A percentile compares a stretch with the other conserved stretches of the same genome.
Conservation (phyloP, 2,888 invertebrate species). For the Andrena haemorrhoa region DNA sequence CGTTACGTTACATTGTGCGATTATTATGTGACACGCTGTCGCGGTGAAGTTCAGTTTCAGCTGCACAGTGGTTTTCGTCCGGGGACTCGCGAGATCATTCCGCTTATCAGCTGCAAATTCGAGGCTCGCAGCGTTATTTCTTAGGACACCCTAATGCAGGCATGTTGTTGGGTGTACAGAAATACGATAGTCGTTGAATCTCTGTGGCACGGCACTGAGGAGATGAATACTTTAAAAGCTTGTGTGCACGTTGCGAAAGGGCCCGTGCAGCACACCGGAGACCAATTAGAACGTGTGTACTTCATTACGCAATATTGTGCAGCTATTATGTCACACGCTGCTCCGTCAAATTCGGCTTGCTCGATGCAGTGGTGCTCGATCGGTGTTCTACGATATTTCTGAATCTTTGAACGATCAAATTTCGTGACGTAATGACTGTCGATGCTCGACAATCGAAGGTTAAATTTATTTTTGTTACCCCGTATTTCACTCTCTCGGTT, state of each 20-base stretch:
- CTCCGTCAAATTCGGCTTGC: background rate
- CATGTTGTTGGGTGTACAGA: background rate
- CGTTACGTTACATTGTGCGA: slow-evolving; percentile 39
- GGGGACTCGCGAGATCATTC: no score
- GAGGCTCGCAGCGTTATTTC: background rate
- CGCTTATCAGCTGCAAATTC: background rate
- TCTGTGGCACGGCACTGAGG: background rate
- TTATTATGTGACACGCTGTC: slow-evolving; percentile 48
- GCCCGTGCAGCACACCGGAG: background rate
- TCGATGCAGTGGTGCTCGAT: background rate
- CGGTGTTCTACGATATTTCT: background rate
- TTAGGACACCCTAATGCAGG: no score
- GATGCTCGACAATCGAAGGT: background rate
- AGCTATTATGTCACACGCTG: background rate
- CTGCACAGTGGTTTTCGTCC: slow-evolving; percentile 29
- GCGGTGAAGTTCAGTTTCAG: slow-evolving; percentile 31
- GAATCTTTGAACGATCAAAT: no score
- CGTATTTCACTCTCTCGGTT: background rate
- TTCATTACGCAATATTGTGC: background rate
- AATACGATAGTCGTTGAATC: background rate
- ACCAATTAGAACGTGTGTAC: background rate
- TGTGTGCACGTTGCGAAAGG: background rate
- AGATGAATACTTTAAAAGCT: background rate
- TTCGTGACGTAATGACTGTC: no score
- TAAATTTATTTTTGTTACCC: slow-evolving; percentile 41